These are phyloP conservation scores for Diadromus collaris DNA, from an alignment of 2,888 invertebrate species.

Conservation along the genomic window DNA sequence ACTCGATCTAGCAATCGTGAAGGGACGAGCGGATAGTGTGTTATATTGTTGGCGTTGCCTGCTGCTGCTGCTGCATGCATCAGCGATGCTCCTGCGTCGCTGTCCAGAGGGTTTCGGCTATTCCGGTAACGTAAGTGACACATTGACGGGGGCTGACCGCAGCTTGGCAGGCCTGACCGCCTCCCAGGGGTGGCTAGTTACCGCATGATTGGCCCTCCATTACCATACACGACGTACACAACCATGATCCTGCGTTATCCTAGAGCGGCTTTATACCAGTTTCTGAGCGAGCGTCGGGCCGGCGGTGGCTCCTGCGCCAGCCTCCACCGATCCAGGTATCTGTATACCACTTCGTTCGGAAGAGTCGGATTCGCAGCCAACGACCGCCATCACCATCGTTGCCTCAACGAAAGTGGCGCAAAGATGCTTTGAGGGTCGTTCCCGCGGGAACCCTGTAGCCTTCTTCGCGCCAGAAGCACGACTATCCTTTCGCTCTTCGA, in stretches of 20 bases:
- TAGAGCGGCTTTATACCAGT: conserved; percentile 38
- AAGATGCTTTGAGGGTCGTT: conserved; percentile 61
- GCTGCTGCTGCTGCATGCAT: conserved; percentile 57
- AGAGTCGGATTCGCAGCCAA: conserved; percentile 47
- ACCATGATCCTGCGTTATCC: conserved; percentile 58
- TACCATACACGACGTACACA: conserved; percentile 76
- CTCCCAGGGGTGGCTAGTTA: conserved; percentile 79
- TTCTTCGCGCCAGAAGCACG: conserved; percentile 55
- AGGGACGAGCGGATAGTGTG: conserved; percentile 48
- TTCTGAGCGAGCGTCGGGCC: conserved; percentile 40
- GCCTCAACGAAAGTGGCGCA: conserved; percentile 58
- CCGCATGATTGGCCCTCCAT: conserved; percentile 80
- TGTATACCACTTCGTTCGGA: conserved; percentile 31
- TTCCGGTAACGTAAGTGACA: conserved; percentile 79
- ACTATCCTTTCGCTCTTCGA: conserved; percentile 53
- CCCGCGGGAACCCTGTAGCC: conserved; percentile 58
- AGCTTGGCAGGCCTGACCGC: conserved; percentile 78
- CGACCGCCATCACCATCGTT: conserved; percentile 44
- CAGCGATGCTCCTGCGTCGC: conserved; percentile 66
- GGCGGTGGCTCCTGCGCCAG: conserved; percentile 14
- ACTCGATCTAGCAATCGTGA: conserved; percentile 40
- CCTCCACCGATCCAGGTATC: conserved; percentile 10
- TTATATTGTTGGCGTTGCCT: conserved; percentile 59
- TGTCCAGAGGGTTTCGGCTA: conserved; percentile 75
- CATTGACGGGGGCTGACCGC: conserved; percentile 80